These are phyloP conservation scores for Patella caerulea DNA, from an alignment of 2,888 invertebrate species.

Conservation along the genomic window DNA sequence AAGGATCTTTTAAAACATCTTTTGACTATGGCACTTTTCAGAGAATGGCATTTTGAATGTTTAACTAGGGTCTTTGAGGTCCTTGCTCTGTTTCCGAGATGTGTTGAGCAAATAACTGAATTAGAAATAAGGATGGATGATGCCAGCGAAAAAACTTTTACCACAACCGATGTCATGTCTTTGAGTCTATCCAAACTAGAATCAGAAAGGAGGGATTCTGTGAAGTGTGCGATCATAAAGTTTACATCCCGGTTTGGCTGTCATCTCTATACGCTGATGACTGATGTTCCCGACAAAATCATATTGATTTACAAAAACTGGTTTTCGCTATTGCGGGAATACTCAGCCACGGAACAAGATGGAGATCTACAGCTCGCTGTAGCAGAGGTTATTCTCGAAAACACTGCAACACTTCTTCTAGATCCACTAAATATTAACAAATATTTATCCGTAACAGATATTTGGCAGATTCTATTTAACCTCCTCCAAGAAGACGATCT, in stretches of 20 bases:
- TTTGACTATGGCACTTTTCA: constrained; percentile 36
- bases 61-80: constrained; percentile 38
- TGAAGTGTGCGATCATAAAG: not conserved
- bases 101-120: not conserved
- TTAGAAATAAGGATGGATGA: not conserved
- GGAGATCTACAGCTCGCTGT: constrained; percentile 50
- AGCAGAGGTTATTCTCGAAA: constrained; percentile 43
- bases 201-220: not conserved
- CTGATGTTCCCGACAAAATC: not conserved
- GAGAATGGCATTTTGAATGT: constrained; percentile 44
- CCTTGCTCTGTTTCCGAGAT: not conserved
- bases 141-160: not conserved
- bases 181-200: not conserved
- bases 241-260: not conserved
- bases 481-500: constrained; percentile 63
- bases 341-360: constrained; percentile 41
- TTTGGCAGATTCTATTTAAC: constrained; percentile 51
- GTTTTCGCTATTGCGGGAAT: constrained; percentile 33
- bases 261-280: constrained; percentile 12
- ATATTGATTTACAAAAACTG: constrained; percentile 17
- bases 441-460: constrained; percentile 25
- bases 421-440: constrained; percentile 25
- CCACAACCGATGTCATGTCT: not conserved
- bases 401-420: constrained; percentile 37
- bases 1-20: constrained; percentile 32